These are phyloP conservation scores for Alfaro cultratus DNA, from an alignment of 2,797 vertebrate genomes.

Conservation along the genomic window DNA sequence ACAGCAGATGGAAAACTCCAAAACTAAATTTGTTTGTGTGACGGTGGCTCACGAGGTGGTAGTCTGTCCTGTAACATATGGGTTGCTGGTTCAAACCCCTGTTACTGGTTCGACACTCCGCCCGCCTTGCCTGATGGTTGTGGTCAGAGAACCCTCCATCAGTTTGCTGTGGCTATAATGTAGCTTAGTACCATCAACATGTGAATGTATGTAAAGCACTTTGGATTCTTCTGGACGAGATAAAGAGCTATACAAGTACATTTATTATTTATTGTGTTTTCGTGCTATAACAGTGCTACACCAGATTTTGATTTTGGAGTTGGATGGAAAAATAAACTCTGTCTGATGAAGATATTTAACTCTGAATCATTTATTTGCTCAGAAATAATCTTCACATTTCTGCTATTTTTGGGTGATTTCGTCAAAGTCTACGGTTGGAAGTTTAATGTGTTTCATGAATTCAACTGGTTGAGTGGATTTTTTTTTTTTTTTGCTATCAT, in stretches of 20 bases:
- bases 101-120: too few relatives aligned
- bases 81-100: not conserved
- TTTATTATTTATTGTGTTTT: not conserved
- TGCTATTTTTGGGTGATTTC: not conserved
- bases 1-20: not conserved
- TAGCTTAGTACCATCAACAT: not conserved
- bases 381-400: not conserved
- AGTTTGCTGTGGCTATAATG: too few relatives aligned
- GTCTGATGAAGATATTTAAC: not conserved
- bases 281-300: not conserved
- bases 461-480: not conserved
- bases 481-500: too few relatives aligned
- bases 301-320: not conserved
- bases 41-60: not conserved
- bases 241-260: not conserved
- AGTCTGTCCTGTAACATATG: not conserved
- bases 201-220: not conserved
- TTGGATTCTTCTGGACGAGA: not conserved
- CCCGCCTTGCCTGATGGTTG: too few relatives aligned
- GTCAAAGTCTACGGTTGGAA: not conserved
- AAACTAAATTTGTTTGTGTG: not conserved
- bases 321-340: not conserved
- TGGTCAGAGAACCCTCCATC: not conserved
- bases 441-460: not conserved
- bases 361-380: not conserved